Conservation (phyloP, 2,888 invertebrate species). For the Sinelater perroti region DNA sequence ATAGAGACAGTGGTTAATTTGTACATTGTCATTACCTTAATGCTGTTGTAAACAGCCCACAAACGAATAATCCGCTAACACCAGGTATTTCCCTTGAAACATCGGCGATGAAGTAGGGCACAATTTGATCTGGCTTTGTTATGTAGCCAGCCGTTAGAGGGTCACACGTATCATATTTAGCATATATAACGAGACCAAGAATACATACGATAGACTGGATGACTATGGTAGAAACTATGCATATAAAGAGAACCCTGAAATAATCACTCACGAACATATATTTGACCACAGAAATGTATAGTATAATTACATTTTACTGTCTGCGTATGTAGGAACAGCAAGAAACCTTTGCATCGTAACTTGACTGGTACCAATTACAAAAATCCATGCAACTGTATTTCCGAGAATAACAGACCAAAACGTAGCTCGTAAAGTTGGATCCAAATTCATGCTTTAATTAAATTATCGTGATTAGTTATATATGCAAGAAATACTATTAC, state of each 20-base stretch:
- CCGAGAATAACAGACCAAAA: slow-evolving; percentile 69
- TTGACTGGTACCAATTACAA: slow-evolving; percentile 66
- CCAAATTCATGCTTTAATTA: slow-evolving; percentile 66
- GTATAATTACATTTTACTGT: slow-evolving; percentile 13
- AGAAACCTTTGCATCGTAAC: slow-evolving; percentile 68
- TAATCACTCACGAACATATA: not conserved
- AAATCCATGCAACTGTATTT: slow-evolving; percentile 64
- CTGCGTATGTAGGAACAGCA: slow-evolving; percentile 55
- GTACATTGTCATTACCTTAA: slow-evolving; percentile 62
- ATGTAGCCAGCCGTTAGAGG: slow-evolving; percentile 66
- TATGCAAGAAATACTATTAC: not conserved
- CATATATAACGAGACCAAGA: slow-evolving; percentile 68
- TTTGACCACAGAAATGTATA: not conserved
- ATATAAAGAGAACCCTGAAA: not conserved
- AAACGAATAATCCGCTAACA: slow-evolving; percentile 76
- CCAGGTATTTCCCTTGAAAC: slow-evolving; percentile 70
- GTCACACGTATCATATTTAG: slow-evolving; percentile 72
- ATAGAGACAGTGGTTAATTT: slow-evolving; percentile 40
- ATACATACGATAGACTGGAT: slow-evolving; percentile 58
- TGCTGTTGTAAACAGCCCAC: slow-evolving; percentile 77
- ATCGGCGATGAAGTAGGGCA: slow-evolving; percentile 76
- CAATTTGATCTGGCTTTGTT: slow-evolving; percentile 63
- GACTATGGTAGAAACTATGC: not conserved
- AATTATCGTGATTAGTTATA: slow-evolving; percentile 7
- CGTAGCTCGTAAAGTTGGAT: slow-evolving; percentile 67